These are phyloP conservation scores for silkworm (Bombyx mori) DNA, from an alignment of 1,140 invertebrate genomes.

Conservation along the genomic window DNA sequence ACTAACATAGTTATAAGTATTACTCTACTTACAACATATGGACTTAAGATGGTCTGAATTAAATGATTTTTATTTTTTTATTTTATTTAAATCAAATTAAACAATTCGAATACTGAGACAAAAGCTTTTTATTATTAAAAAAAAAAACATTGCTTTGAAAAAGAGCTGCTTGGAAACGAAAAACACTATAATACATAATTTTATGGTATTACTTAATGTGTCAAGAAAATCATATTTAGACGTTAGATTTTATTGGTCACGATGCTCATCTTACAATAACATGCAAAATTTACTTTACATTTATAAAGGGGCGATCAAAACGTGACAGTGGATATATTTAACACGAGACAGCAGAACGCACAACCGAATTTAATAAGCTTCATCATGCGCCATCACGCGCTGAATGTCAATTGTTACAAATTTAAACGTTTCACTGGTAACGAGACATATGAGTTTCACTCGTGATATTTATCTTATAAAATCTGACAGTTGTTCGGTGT, in stretches of 20 bases:
- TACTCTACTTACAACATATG: no score
- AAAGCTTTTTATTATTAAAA: no score
- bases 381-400: conserved; percentile 58
- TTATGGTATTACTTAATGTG: not conserved
- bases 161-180: not conserved
- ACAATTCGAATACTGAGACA: no score
- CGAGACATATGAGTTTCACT: no score
- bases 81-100: no score
- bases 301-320: conserved; percentile 45
- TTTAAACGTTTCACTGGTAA: conserved; percentile 30
- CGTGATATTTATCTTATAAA: no score
- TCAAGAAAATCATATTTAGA: no score
- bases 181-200: not conserved
- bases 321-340: conserved; percentile 43
- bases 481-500: no score
- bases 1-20: no score
- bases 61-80: no score
- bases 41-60: no score
- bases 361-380: conserved; percentile 60
- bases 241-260: no score
- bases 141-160: not conserved
- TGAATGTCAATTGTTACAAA: conserved; percentile 55
- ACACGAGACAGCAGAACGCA: conserved; percentile 18
- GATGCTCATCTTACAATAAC: not conserved
- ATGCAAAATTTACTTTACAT: conserved; percentile 30